A percentile compares a stretch with the other conserved stretches of the same genome.
phyloP scores from a whole-genome alignment of 2,888 invertebrate species.

The Helobdella robusta region DNA sequence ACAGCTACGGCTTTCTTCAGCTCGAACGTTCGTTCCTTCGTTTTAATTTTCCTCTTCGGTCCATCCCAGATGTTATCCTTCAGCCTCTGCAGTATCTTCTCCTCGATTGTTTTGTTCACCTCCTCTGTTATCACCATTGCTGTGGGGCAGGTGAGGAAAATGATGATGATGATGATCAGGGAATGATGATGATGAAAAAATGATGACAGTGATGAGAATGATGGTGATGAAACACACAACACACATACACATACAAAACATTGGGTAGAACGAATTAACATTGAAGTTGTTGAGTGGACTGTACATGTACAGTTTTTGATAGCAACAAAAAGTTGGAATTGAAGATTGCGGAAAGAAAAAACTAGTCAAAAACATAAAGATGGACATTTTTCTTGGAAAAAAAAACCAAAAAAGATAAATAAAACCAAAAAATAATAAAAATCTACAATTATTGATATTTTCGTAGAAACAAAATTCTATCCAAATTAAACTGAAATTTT shows the following conservation, averaged over 20 bases:
- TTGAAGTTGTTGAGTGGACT: too few species aligned
- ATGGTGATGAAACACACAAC: not conserved
- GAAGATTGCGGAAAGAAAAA: too few species aligned
- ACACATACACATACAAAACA: too few species aligned
- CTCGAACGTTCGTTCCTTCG: conserved; percentile 65
- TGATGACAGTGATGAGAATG: too few species aligned
- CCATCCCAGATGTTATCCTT: conserved; percentile 86
- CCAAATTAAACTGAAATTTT: too few species aligned
- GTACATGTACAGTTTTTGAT: not conserved
- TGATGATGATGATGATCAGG: not conserved
- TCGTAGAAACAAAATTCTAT: too few species aligned
- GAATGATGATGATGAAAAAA: not conserved
- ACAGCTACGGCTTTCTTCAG: conserved; percentile 79
- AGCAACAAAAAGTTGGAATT: not conserved
- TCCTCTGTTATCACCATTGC: conserved; percentile 86
- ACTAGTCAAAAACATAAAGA: too few species aligned
- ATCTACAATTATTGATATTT: too few species aligned
- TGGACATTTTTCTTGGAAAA: too few species aligned
- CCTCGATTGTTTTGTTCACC: conserved; percentile 74
- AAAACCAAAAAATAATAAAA: too few species aligned
- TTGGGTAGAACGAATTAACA: too few species aligned
- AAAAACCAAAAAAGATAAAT: too few species aligned
- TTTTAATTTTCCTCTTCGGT: conserved; percentile 66
- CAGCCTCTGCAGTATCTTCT: conserved; percentile 78
- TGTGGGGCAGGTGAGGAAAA: conserved; percentile 35